Evolutionary conservation across 2,888 invertebrate genomes (phyloP).

Genomic region (Campaea margaritaria): DNA sequence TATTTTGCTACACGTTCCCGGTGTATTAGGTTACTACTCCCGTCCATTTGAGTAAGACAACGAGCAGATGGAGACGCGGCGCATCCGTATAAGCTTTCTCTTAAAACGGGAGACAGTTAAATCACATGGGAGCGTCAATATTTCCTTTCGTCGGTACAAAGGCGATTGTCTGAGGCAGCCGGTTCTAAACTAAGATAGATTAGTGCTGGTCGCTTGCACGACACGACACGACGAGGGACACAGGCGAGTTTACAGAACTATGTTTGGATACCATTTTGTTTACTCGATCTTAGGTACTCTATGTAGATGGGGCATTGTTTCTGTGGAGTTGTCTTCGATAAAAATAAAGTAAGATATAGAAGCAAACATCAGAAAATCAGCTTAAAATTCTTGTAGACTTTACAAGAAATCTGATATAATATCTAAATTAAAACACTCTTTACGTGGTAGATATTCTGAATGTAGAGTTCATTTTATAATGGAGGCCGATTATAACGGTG

Average conservation of each 20-base stretch:
- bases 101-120: conserved; percentile 82
- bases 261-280: conserved; percentile 52
- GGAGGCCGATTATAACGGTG: conserved; percentile 4
- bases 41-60: conserved; percentile 79
- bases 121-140: conserved; percentile 80
- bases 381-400: no score
- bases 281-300: conserved; percentile 35
- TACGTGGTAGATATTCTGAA: not conserved
- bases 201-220: conserved; percentile 62
- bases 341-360: no score
- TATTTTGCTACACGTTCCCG: conserved; percentile 64
- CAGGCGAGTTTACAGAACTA: conserved; percentile 52
- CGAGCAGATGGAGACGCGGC: conserved; percentile 70
- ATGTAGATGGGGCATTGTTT: conserved; percentile 21
- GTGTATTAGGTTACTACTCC: conserved; percentile 76
- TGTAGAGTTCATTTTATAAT: not conserved
- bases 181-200: conserved; percentile 77
- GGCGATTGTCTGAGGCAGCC: conserved; percentile 65
- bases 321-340: conserved; percentile 3
- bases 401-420: no score
- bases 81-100: conserved; percentile 81
- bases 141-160: conserved; percentile 77
- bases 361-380: no score
- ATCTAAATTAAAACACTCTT: no score
- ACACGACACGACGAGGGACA: conserved; percentile 43